Base-by-base conservation (phyloP, 1,140 invertebrate species). In the Drosophila neocordata region DNA sequence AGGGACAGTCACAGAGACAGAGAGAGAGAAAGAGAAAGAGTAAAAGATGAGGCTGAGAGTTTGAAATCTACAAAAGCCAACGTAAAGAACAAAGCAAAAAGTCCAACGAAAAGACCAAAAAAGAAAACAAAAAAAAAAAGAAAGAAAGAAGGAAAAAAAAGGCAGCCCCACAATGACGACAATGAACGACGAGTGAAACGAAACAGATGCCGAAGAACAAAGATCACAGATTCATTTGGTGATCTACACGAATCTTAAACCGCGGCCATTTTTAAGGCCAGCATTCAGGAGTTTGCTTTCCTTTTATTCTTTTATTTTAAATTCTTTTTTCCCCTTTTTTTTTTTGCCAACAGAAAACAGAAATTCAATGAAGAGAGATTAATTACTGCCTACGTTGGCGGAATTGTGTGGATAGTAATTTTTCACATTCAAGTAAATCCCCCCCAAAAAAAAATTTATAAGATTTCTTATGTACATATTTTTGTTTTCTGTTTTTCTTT, bases 131-230 rank as follows among this genome's bases (percentile, higher is more conserved):
- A 55, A 73, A 74, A 63, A 66, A 38, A 18, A 38, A 59, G 12
- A 12, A 38, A 20, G 44, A 53, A 69, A 76, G 51, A 81, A 61
- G 64, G 77, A 80, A 77, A 79, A 55, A 63, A 55, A 37, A 31
- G 52, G 44, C 51, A 64, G 44, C 34, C 61, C 41, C 41, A 48
- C 72, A 73, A 77, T 78, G 81, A 87, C 76, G 87, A 90, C 87
- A 89, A 90, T 72, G 73, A 64, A 76, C 76, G 87, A 65, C 69
- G 67, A 80, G 53, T 75, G 87, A 90, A 22, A 80, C n/a, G 70
- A 90, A 90, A 77, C 87, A 90, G 87, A 90, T 89, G 85, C 79
- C 72, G 59, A 24, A n/a, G 56, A 7, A 61, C 37, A 44, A 64
- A 34, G 68, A 63, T 68, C 62, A 35, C 18, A 38, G 48, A 63